Conservation (phyloP, 1,140 invertebrate genomes). For the Zaprionus camerounensis region DNA sequence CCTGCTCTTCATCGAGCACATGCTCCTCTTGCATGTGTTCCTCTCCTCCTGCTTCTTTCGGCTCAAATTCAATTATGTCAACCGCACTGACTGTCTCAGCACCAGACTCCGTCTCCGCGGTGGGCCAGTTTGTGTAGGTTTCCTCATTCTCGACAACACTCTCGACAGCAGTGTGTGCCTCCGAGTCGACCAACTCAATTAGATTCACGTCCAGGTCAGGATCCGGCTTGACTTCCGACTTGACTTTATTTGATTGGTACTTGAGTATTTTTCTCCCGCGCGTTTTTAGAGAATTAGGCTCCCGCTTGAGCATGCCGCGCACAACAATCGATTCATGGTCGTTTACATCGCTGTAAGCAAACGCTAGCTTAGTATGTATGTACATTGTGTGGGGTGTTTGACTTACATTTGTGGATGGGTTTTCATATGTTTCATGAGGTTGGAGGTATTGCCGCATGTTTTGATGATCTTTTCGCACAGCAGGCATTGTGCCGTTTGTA, state of each 20-base stretch:
- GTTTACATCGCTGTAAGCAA: conserved; percentile 52
- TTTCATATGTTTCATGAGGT: conserved; percentile 61
- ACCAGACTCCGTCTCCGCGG: conserved; percentile 26
- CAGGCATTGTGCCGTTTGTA: conserved; percentile 51
- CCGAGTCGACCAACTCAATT: conserved; percentile 37
- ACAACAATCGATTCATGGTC: conserved; percentile 49
- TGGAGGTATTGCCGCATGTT: conserved; percentile 57
- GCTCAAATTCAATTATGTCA: conserved; percentile 58
- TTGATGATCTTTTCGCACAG: conserved; percentile 58
- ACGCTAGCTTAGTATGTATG: neutral
- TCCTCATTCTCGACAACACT: conserved; percentile 35
- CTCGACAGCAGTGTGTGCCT: conserved; percentile 22
- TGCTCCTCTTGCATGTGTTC: conserved; percentile 20
- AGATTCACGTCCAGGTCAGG: conserved; percentile 34
- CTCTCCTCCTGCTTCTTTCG: conserved; percentile 25
- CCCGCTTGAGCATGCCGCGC: conserved; percentile 51
- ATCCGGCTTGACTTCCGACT: neutral
- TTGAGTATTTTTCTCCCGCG: conserved; percentile 19
- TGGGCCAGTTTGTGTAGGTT: conserved; percentile 39
- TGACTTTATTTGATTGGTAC: conserved; percentile 26
- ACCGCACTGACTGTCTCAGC: conserved; percentile 39
- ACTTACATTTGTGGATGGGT: conserved; percentile 58
- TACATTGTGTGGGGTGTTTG: neutral
- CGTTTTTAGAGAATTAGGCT: neutral
- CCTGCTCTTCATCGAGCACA: conserved; percentile 7